These are phyloP conservation scores for Halisarca cf. caerulea DNA, from an alignment of 37 sponge, comb jelly and placozoan species.

Conservation along the genomic window DNA sequence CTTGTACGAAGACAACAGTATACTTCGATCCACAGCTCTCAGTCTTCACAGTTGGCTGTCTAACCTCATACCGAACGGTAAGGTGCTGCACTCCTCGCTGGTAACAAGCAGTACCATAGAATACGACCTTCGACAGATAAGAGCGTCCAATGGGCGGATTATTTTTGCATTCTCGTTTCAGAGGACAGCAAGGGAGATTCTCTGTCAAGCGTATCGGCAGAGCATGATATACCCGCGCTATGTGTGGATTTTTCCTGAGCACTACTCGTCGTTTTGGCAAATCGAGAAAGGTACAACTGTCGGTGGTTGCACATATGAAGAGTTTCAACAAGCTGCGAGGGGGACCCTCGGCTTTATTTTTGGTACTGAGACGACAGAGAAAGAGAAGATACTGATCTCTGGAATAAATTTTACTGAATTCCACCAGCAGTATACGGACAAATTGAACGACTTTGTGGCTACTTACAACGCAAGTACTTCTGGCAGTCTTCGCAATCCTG, in stretches of 20 bases:
- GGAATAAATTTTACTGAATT: constrained; percentile 1
- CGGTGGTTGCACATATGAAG: background rate
- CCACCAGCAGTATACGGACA: background rate
- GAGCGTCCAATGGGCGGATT: background rate
- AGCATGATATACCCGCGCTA: constrained; percentile 11
- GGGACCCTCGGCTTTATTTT: background rate
- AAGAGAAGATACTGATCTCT: background rate
- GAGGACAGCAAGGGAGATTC: background rate
- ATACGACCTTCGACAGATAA: background rate
- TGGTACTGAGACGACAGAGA: background rate
- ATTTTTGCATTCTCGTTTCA: background rate
- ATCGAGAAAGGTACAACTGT: background rate
- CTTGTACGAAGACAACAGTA: background rate
- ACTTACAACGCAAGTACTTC: too few species aligned
- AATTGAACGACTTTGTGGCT: background rate
- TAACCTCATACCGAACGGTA: background rate
- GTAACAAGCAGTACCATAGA: background rate
- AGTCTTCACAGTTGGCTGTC: background rate
- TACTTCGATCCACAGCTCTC: constrained; percentile 8
- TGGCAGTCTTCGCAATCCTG: too few species aligned
- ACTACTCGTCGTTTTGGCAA: background rate
- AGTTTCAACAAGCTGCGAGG: background rate
- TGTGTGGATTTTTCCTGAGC: constrained; percentile 30
- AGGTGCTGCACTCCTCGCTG: background rate
- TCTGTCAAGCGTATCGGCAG: background rate